Conservation (phyloP, 2,113 vertebrate genomes). For the Delphinapterus leucas region DNA sequence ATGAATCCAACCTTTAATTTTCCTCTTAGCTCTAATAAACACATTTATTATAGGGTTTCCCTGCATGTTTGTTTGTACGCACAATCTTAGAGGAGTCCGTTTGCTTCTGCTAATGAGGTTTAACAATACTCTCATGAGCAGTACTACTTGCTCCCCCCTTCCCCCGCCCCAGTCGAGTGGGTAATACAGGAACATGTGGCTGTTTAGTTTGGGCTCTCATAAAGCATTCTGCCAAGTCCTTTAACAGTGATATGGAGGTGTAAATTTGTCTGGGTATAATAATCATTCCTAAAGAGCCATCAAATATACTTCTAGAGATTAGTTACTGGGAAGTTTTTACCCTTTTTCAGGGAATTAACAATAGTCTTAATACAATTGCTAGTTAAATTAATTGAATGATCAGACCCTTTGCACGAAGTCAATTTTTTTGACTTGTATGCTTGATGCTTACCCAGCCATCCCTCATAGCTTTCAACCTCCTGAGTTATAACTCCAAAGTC, state of each 20-base stretch:
- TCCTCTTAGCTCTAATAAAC: conserved; percentile 43
- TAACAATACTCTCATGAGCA: neutral
- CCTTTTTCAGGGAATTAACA: neutral
- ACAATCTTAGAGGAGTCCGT: neutral
- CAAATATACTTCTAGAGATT: neutral
- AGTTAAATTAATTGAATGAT: conserved; percentile 46
- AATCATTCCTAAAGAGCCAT: conserved; percentile 1
- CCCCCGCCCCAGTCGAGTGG: neutral
- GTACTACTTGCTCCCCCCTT: neutral
- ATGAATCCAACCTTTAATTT: conserved; percentile 38
- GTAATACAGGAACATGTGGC: neutral
- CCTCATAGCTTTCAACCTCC: neutral
- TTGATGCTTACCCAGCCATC: neutral
- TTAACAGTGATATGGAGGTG: neutral
- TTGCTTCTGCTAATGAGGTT: neutral
- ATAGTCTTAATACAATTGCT: neutral
- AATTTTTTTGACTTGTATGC: neutral
- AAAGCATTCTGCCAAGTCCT: neutral
- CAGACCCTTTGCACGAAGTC: neutral
- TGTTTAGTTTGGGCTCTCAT: neutral
- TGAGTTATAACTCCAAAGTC: conserved; percentile 49
- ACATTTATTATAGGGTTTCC: neutral
- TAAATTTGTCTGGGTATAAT: conserved; percentile 18
- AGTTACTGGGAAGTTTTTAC: neutral
- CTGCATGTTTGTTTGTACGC: conserved; percentile 17